These are phyloP conservation scores for Zoanthus sansibaricus DNA, from an alignment of 92 coral and sea anemone genomes.

Conservation along the genomic window DNA sequence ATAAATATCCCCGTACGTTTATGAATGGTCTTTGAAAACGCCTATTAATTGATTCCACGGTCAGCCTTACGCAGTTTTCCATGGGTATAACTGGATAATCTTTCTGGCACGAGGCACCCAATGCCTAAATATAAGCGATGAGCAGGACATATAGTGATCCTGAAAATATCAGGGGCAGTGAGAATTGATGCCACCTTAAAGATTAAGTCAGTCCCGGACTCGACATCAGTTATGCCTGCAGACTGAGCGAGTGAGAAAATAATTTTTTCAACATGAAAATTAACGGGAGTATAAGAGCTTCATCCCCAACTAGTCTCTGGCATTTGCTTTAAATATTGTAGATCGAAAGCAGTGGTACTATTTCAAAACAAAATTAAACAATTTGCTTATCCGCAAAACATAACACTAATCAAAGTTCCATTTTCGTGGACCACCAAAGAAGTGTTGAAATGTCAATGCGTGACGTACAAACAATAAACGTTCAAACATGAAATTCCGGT, in stretches of 20 bases:
- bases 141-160: slow-evolving; percentile 45
- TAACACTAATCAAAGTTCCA: neutral
- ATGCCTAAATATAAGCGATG: slow-evolving; percentile 57
- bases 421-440: no score
- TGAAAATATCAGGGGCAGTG: neutral
- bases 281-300: neutral
- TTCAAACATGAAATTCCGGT: no score
- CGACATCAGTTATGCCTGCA: slow-evolving; percentile 28
- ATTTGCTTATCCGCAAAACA: slow-evolving; percentile 15
- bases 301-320: slow-evolving; percentile 53
- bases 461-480: no score
- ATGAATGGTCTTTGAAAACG: neutral
- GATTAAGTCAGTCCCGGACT: slow-evolving; percentile 12
- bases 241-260: neutral
- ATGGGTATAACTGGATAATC: slow-evolving; percentile 33
- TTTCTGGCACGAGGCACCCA: slow-evolving; percentile 62
- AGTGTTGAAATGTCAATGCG: no score
- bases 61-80: slow-evolving; percentile 45
- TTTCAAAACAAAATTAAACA: neutral
- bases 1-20: no score
- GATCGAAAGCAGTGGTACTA: neutral
- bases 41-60: slow-evolving; percentile 50
- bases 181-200: slow-evolving; percentile 14
- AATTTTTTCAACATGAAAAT: neutral
- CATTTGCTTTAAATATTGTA: neutral